Conservation (phyloP, 2,888 invertebrate genomes). For the Nasonia oneida region DNA sequence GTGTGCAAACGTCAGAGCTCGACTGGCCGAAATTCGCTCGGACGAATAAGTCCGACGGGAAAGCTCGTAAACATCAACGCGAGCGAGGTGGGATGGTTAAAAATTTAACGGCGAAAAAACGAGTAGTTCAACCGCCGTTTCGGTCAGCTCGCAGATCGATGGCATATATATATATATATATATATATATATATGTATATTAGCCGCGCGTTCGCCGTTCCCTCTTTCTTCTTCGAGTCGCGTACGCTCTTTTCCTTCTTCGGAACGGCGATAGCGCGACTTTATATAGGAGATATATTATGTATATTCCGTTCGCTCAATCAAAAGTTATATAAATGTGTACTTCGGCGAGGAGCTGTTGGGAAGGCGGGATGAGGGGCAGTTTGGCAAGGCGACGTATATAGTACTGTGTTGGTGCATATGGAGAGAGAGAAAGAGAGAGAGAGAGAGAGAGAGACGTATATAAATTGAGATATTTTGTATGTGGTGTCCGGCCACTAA, state of each 20-base stretch:
- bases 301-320: constrained; percentile 21
- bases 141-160: constrained; percentile 32
- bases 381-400: constrained; percentile 1
- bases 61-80: not conserved
- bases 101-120: not conserved
- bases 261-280: not conserved
- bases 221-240: not conserved
- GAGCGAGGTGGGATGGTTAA: not conserved
- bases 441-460: not conserved
- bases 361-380: not conserved
- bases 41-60: not conserved
- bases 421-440: not conserved
- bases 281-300: not conserved
- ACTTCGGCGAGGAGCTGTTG: not conserved
- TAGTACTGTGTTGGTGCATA: not conserved
- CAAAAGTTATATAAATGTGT: constrained; percentile 15
- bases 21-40: not conserved
- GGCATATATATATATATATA: not conserved
- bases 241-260: not conserved
- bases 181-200: not conserved
- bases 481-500: constrained; percentile 68
- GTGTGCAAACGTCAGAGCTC: not conserved
- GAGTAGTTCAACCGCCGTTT: constrained; percentile 40
- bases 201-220: not conserved
- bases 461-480: constrained; percentile 68